Base-by-base conservation (phyloP, 2,797 vertebrate genomes). In the Halcyon badia region DNA sequence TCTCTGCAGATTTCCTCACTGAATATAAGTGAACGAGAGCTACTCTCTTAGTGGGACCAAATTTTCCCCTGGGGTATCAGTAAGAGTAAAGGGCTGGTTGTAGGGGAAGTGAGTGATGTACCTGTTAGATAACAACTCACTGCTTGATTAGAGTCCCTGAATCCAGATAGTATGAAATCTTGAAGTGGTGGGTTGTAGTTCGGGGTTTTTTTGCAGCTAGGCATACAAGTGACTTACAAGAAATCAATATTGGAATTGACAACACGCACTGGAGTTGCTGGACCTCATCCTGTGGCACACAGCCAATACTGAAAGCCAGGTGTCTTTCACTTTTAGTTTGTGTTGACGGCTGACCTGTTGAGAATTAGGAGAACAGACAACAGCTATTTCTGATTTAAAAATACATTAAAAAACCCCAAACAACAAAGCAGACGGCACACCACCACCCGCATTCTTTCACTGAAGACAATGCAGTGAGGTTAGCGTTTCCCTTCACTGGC, bases 171-270 rank as follows among this genome's bases (percentile, higher is more conserved):
- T 42, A 42, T 41, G 71, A 76, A 89, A 46, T 65, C 14, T 19
- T 39, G 13, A 60, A 39, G 51, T 14, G 10, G 24, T n/a, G 26
- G 11, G 0, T 28, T 33, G 37, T 60, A 8, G 37, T 26, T 17
- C 46, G 7, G 6, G 7, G 4, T 2, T 25, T 80, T 5, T 26
- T 73, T 51, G 11, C 20, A 65, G 61, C 9, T 28, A 30, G 9
- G 11, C 0, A 0, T 30, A 4, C 8, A 41, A 33, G 28, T 71
- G 24, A 46, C 19, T 18, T 41, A 1, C 48, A 4, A 61, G 24
- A 77, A 61, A 49, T 71, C 44, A 9, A 2, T 60, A 20, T 5
- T 70, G 31, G 64, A 51, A 37, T 20, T 86, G 61, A 10, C 26
- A n/a, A 49, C 71, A 33, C 14, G 22, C 35, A 24, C n/a, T 61